Percentiles rank a stretch among this genome's conserved stretches.
Conservation (phyloP, 2,113 vertebrate species). For the Festucalex cinctus region DNA sequence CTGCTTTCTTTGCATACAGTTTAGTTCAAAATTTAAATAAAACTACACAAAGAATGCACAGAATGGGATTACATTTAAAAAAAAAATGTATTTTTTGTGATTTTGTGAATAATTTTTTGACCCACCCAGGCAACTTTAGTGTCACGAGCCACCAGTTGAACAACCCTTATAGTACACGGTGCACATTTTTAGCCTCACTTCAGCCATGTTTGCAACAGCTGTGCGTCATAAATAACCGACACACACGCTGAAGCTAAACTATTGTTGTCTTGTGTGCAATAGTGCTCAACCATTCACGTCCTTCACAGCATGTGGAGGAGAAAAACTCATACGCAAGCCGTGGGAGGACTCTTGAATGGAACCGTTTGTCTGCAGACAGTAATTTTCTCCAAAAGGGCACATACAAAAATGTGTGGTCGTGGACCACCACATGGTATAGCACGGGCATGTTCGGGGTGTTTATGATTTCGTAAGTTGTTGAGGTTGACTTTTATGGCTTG, state of each 20-base stretch:
- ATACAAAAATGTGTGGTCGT: background rate
- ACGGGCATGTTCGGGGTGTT: background rate
- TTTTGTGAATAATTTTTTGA: background rate
- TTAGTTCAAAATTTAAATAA: too few relatives aligned
- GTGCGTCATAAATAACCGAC: constrained; percentile 22
- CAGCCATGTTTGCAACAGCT: constrained; percentile 27
- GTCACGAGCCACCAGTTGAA: background rate
- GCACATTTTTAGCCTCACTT: background rate
- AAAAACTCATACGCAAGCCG: background rate
- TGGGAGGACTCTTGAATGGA: constrained; percentile 1
- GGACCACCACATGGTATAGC: background rate
- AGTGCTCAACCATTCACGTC: background rate
- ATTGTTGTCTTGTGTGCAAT: background rate
- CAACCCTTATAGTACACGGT: background rate
- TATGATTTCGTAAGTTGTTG: background rate
- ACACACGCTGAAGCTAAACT: background rate
- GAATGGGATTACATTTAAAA: too few relatives aligned
- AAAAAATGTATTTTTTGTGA: too few relatives aligned
- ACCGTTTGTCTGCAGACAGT: background rate
- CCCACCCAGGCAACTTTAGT: background rate
- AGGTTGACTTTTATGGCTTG: background rate
- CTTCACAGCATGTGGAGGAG: background rate
- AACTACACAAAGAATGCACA: too few relatives aligned
- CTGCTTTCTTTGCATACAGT: too few relatives aligned
- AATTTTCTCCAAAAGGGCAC: background rate